Evolutionary conservation across 64 coral and sea anemone genomes (phyloP), one percentile per base, ranked within the genome.

Genomic region (Stichodactyla helianthus): DNA sequence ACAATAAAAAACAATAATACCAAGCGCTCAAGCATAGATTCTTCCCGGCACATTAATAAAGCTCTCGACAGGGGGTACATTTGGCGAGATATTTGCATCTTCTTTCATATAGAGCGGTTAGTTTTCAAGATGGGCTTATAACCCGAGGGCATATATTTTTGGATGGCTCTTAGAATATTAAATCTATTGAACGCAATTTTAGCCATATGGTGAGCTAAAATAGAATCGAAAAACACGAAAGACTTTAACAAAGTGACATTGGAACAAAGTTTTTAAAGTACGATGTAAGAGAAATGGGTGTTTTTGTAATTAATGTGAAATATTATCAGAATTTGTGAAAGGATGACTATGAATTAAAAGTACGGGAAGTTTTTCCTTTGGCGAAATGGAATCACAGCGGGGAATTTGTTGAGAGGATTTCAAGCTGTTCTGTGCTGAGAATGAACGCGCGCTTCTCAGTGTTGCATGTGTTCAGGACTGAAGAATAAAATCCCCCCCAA

Each of bases 241-340:
- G 27, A 74, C 68, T 74, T 31, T 74, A 10, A 6, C 6, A 31
- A 74, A 74, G 22, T 74, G 68, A 74, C 2, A 44, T 74, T 31
- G 25, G 26, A 74, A 74, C 25, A 74, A 31, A 74, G 22, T 74
- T 74, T 74, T 23, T 74, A 19, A 31, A 74, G 68, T 74, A 11
- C 4, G 23, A 74, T n/a, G 18, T 68, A 22, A 68, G 0, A 22
- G 63, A 68, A 68, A 68, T 11, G 68, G 26, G 25, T 74, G 68
- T 31, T 74, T 74, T 74, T 31, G 68, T 31, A 27, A 74, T 74
- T 35, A 74, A 31, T 74, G 68, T 74, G 68, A 74, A 74, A 74
- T 74, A 74, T 74, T 74, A 74, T 74, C 68, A 81, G 78, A 81
- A 81, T 81, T 81, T 54, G n/a, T 81, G 78, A 81, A 81, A 81